These are phyloP conservation scores for Melanotaenia boesemani DNA, from an alignment of 2,797 vertebrate genomes.

Conservation along the genomic window DNA sequence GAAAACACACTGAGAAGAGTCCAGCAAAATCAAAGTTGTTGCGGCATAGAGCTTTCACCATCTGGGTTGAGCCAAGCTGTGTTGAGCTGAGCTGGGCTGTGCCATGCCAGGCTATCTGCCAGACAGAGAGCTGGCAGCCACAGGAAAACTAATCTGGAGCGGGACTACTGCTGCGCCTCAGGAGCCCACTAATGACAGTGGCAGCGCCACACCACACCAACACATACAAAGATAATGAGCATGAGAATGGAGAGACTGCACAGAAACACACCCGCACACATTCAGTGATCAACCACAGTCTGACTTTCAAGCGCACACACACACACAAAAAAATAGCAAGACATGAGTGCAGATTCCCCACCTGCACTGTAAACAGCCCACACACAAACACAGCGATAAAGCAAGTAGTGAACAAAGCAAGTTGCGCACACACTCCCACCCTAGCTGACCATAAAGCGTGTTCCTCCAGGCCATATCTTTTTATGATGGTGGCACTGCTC, in stretches of 20 bases:
- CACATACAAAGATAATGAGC: conserved; percentile 77
- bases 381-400: conserved; percentile 67
- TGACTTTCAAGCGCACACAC: conserved; percentile 46
- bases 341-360: conserved; percentile 59
- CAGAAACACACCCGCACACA: conserved; percentile 56
- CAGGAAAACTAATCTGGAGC: conserved; percentile 83
- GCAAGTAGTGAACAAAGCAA: conserved; percentile 51
- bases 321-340: conserved; percentile 48
- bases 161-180: conserved; percentile 81
- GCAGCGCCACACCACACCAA: conserved; percentile 70
- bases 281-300: conserved; percentile 62
- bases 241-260: conserved; percentile 67
- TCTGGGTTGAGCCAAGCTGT: conserved; percentile 80
- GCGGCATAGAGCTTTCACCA: conserved; percentile 78
- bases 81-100: conserved; percentile 75
- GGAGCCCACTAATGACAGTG: conserved; percentile 84
- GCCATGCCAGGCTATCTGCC: conserved; percentile 78
- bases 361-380: conserved; percentile 59
- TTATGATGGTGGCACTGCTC: conserved; percentile 71
- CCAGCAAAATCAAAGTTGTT: conserved; percentile 77
- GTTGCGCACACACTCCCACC: conserved; percentile 56
- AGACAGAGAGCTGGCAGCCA: conserved; percentile 83
- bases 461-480: conserved; percentile 77
- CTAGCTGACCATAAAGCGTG: conserved; percentile 72
- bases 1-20: conserved; percentile 54